Evolutionary conservation across 2,113 vertebrate genomes (phyloP), one percentile per base, ranked within the genome.

Genomic region (Catharus fuscescens): DNA sequence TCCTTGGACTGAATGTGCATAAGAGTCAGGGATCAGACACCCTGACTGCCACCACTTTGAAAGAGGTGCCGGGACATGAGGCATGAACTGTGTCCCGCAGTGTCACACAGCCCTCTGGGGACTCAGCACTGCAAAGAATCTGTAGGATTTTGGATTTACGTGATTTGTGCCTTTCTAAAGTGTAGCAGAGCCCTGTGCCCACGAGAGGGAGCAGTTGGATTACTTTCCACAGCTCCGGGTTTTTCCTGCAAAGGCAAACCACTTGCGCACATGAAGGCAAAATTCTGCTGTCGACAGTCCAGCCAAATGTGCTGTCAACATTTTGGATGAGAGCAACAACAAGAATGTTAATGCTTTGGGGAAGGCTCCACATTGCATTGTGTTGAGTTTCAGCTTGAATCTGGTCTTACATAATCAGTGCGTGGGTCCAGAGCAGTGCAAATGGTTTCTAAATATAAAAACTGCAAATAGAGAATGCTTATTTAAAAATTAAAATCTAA

Each of bases 151-250:
- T 20, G 36, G 24, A 19, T 70, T 74, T 44, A 13, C 1, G 2
- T 0, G 40, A 24, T 17, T 9, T 25, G 47, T 60, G 79, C 82
- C 52, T 57, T 59, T 53, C 13, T 7, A 1, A 64, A 8, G 36
- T 56, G 93, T 78, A 88, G 36, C 15, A 47, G 56, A 78, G 18
- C 25, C 4, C 14, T 3, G 0, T 21, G 54, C 15, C 97, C 98
- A 97, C 96, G 3, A 84, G 73, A 96, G 82, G 97, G 96, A 54
- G 93, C 9, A 5, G 1, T 96, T 93, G 93, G 56, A 95, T 96
- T 48, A 89, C 53, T 82, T 96, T 90, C 56, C 56, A 3, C 38
- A 32, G 18, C 3, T 23, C 3, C 1, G 4, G 8, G 3, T 12
- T 50, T 61, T 52, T 9, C 9, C 52, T 26, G 31, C 19, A 24